Evolutionary conservation across 2,797 vertebrate genomes (phyloP), one percentile per base, ranked within the genome.

Genomic region (Acipenser transmontanus): DNA sequence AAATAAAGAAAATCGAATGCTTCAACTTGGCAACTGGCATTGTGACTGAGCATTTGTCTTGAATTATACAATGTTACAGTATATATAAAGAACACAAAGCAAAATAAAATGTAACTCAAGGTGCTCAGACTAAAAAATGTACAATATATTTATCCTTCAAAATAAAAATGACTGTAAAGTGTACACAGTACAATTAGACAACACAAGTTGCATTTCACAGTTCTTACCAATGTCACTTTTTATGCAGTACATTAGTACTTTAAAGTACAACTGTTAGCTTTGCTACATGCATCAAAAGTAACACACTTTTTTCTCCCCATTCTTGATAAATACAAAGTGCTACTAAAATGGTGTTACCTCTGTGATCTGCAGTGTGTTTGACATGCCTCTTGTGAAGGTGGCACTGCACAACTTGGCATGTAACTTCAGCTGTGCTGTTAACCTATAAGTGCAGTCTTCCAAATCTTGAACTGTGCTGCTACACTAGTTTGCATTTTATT

Each of bases 11-110:
- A 80, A 68, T 70, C 63, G 68, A 69, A 72, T 59, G 9, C 62
- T 70, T 49, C 64, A 86, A 87, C 79, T 85, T 85, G 82, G 87
- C 72, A 82, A 49, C 72, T 76, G 74, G 62, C 67, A 77, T 74
- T 70, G 75, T 6, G 34, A 63, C 65, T 72, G 52, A 52, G 61
- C 68, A 74, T 72, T 64, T 51, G 50, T 2, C 34, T 14, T 63
- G n/a, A 63, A 64, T 47, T 47, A 14, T 50, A 62, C 61, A 47
- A 47, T 57, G 20, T n/a, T 67, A 20, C 34, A 49, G 11, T 54
- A 59, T 65, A 59, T n/a, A 8, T 61, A 20, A 62, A 62, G 62
- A 62, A 63, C 34, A 61, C 51, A 68, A 50, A 17, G 60, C 61
- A 51, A 60, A n/a, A 56, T 54, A 52, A 52, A 50, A 67, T 60